Evolutionary conservation across 2,797 vertebrate species (phyloP).

Genomic region (Catharus ustulatus): DNA sequence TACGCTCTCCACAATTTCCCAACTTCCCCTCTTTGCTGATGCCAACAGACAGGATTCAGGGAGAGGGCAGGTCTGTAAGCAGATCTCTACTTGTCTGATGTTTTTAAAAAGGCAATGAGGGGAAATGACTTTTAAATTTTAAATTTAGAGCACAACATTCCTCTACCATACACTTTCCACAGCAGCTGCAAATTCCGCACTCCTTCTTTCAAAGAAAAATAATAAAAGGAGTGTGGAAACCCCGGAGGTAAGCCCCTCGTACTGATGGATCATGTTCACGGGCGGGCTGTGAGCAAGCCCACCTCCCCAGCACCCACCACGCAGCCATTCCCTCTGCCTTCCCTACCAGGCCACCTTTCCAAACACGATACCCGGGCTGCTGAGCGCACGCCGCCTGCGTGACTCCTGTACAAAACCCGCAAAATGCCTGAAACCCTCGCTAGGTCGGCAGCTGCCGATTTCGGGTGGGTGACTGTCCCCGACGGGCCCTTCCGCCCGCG

Average conservation of each 20-base stretch:
- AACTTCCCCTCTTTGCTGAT: background rate
- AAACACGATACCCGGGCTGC: background rate
- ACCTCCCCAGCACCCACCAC: background rate
- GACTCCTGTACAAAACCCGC: background rate
- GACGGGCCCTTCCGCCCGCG: background rate
- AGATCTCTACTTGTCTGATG: background rate
- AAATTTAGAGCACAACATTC: background rate
- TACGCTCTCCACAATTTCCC: background rate
- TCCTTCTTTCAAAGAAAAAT: background rate
- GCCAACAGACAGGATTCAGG: background rate
- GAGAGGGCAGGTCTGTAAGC: background rate
- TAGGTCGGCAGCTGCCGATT: background rate
- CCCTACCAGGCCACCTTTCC: background rate
- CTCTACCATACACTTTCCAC: background rate
- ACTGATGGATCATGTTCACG: rapidly evolving
- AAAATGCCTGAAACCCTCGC: background rate
- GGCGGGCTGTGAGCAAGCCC: background rate
- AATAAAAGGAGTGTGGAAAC: background rate
- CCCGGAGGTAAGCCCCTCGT: rapidly evolving
- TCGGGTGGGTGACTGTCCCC: background rate
- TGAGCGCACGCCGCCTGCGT: rapidly evolving
- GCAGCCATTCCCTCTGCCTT: background rate
- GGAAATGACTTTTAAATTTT: background rate
- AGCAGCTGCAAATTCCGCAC: background rate
- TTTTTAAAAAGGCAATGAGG: background rate